Conservation (phyloP, 2,797 vertebrate species). For the Taenioides sp. region DNA sequence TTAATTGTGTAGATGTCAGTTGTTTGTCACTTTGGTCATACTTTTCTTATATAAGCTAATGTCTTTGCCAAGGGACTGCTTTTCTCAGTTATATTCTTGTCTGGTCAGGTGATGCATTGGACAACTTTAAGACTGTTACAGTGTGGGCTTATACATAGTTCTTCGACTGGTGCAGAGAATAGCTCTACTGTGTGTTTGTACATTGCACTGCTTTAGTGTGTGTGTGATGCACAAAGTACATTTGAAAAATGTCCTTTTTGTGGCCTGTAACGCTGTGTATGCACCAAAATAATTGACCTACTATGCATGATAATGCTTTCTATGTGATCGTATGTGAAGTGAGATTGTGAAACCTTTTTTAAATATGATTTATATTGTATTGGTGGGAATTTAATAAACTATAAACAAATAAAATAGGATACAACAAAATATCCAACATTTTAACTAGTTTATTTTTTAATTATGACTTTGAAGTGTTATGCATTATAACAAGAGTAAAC, state of each 20-base stretch:
- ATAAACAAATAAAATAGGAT: slow-evolving; percentile 33
- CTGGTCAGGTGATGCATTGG: slow-evolving; percentile 40
- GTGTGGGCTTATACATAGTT: slow-evolving; percentile 60
- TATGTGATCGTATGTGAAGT: slow-evolving; percentile 55
- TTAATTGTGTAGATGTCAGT: slow-evolving; percentile 64
- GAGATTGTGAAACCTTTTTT: slow-evolving; percentile 45
- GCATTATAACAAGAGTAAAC: too few relatives aligned
- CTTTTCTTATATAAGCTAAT: slow-evolving; percentile 66
- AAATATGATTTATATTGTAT: slow-evolving; percentile 72
- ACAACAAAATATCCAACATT: too few relatives aligned
- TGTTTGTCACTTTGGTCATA: slow-evolving; percentile 45
- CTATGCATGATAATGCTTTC: slow-evolving; percentile 66
- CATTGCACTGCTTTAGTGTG: slow-evolving; percentile 31
- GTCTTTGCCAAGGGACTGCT: slow-evolving; percentile 57
- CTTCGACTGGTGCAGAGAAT: slow-evolving; percentile 40
- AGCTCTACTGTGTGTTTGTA: slow-evolving; percentile 45
- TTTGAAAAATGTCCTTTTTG: slow-evolving; percentile 45
- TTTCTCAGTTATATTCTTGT: slow-evolving; percentile 51
- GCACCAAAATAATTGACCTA: slow-evolving; percentile 60
- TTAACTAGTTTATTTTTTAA: slow-evolving; percentile 20
- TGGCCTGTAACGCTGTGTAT: slow-evolving; percentile 54
- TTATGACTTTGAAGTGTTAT: slow-evolving; percentile 32
- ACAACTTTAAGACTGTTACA: slow-evolving; percentile 53
- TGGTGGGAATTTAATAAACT: slow-evolving; percentile 51
- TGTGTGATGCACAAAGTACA: slow-evolving; percentile 43